Evolutionary conservation across 2,888 invertebrate species (phyloP).

Genomic region (Mechanitis mazaeus): DNA sequence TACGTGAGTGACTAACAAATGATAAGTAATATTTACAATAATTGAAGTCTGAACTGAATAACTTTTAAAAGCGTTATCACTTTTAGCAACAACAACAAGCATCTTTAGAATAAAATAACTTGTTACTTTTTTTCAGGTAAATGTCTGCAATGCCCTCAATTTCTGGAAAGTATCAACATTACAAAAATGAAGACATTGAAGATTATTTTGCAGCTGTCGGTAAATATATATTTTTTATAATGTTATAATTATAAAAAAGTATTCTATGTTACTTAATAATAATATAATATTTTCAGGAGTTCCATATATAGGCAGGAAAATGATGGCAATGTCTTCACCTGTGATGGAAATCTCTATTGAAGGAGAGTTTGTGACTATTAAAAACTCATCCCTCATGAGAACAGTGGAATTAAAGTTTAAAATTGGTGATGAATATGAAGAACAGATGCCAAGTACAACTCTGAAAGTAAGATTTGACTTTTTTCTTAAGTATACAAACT

Average conservation of each 20-base stretch:
- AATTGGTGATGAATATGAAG: conserved; percentile 79
- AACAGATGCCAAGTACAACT: conserved; percentile 76
- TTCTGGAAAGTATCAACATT: conserved; percentile 79
- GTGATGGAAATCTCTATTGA: conserved; percentile 75
- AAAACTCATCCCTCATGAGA: conserved; percentile 73
- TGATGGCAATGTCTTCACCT: conserved; percentile 79
- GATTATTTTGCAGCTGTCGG: conserved; percentile 80
- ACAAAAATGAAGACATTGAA: conserved; percentile 80
- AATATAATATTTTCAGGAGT: conserved; percentile 64
- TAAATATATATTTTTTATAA: conserved; percentile 43
- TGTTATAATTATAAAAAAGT: not conserved
- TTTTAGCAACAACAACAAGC: no score
- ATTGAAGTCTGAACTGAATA: conserved; percentile 4
- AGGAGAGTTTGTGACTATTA: conserved; percentile 76
- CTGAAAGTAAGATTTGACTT: conserved; percentile 53
- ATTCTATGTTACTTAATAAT: not conserved
- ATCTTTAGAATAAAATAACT: not conserved
- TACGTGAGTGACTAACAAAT: conserved; percentile 21
- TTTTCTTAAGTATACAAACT: not conserved
- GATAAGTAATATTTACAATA: conserved; percentile 20
- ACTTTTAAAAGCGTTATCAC: conserved; percentile 2
- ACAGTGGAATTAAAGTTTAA: conserved; percentile 74
- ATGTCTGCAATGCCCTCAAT: conserved; percentile 70
- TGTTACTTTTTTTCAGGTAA: conserved; percentile 5
- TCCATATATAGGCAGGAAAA: conserved; percentile 79